Base-by-base conservation (phyloP, 2,797 vertebrate genomes). In the Thaleichthys pacificus region DNA sequence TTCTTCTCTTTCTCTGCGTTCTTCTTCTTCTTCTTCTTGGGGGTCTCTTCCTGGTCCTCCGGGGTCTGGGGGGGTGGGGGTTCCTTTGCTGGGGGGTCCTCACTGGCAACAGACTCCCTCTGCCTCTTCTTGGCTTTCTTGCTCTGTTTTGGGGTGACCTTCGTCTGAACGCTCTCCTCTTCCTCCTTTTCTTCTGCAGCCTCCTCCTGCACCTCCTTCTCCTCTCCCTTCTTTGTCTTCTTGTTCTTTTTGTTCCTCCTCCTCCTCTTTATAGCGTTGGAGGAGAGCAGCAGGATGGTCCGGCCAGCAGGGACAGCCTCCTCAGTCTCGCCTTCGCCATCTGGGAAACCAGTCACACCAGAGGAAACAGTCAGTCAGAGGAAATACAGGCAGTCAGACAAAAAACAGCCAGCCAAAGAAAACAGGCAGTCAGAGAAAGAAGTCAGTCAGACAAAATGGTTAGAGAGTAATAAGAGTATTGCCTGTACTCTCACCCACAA, bases 211-310 rank as follows among this genome's bases (percentile, higher is more conserved):
- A 69, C 24, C 57, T 72, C 76, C 3, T 79, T 72, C 6, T 15
- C 74, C 26, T 78, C 81, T 0, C 26, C 72, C 76, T 54, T 69
- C 28, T 60, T 60, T 0, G 76, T 28, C 66, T 56, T 68, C 51
- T 56, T 56, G 15, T 56, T 56, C 26, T 15, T 68, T 19, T 57
- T 56, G 15, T 14, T 56, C 26, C 14, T 89, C 75, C 84, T 89
- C 74, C 87, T 90, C 72, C 86, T 89, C 66, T 71, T 76, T 77
- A 56, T 17, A 56, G 51, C 51, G 51, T 56, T 56, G 15, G 15
- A 17, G 51, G 51, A 56, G 51, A 56, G 51, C 51, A 56, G 51
- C 51, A 56, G 51, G 19, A 56, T n/a, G 51, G 17, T 56, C 19
- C 17, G 51, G 19, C 51, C 51, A 17, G 15, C 15, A n/a, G 51